Evolutionary conservation across 2,113 vertebrate genomes (phyloP), one percentile per base, ranked within the genome.

Genomic region (Tyto alba): DNA sequence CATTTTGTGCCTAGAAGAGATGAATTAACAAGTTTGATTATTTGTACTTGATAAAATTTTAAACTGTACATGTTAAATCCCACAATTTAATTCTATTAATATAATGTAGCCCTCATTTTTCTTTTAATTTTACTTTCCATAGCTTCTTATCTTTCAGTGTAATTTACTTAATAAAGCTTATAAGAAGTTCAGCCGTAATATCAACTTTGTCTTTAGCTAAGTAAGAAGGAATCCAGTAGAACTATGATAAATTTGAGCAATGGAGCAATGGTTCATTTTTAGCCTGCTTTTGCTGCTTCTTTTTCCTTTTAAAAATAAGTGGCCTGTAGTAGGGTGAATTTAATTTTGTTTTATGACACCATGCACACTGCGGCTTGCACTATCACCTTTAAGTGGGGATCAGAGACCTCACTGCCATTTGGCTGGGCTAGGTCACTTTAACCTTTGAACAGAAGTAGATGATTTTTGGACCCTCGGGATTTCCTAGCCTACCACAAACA

Each of bases 131-230:
- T 69, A 62, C 73, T 89, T 96, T 64, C 43, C 4, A 12, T 72
- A 85, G 56, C 66, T 75, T 72, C 83, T 95, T 95, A 91, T 93
- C 90, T 96, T 85, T 52, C 57, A 76, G 16, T 79, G 71, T 93
- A 90, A 88, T 94, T 96, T 93, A 78, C 62, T 95, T 94, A 91
- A 76, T 82, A 79, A 87, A 82, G 71, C 66, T 88, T 85, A 2
- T 73, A 76, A 72, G 27, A 76, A 72, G 27, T 90, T 88, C 71
- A 88, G 85, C 53, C 85, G 90, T n/a, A 93, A 40, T 83, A 94
- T 25, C 34, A 85, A 32, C 57, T 85, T 71, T 47, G 43, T 94
- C 66, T 94, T 90, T 48, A 94, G 53, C 53, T 93, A 88, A 95
- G 68, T 79, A 64, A 90, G 60, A 95, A 63, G 26, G 47, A 85